These are phyloP conservation scores for Struthidea cinerea DNA, from an alignment of 2,113 vertebrate genomes.

Conservation along the genomic window DNA sequence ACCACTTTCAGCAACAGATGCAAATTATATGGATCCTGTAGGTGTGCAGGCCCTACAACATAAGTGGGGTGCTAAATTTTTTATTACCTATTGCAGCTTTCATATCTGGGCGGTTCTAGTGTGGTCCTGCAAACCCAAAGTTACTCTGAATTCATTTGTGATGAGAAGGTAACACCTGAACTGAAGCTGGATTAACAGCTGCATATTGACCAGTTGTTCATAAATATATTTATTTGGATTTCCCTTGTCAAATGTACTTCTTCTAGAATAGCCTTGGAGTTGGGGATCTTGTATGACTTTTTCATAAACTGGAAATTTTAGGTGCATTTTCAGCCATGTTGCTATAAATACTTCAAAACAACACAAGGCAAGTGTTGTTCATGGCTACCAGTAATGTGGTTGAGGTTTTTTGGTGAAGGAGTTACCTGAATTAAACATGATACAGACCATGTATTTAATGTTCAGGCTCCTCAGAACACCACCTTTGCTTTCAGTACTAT, in stretches of 20 bases:
- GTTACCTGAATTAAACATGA: not conserved
- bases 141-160: not conserved
- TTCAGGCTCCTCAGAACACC: not conserved
- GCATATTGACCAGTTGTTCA: not conserved
- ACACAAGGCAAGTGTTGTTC: not conserved
- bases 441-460: not conserved
- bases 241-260: not conserved
- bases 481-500: not conserved
- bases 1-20: slow-evolving; percentile 60
- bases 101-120: not conserved
- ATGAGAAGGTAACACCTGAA: not conserved
- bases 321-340: not conserved
- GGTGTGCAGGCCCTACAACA: not conserved
- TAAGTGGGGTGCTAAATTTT: slow-evolving; percentile 63
- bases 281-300: not conserved
- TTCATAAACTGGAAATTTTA: not conserved
- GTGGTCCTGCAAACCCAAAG: not conserved
- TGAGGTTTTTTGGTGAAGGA: not conserved
- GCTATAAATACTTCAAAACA: not conserved
- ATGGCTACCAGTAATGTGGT: not conserved
- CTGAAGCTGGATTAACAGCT: not conserved
- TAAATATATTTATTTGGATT: not conserved
- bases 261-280: not conserved
- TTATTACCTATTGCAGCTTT: slow-evolving; percentile 40
- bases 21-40: slow-evolving; percentile 67